Conservation (phyloP, 2,113 vertebrate genomes). For the Hiodon alosoides region DNA sequence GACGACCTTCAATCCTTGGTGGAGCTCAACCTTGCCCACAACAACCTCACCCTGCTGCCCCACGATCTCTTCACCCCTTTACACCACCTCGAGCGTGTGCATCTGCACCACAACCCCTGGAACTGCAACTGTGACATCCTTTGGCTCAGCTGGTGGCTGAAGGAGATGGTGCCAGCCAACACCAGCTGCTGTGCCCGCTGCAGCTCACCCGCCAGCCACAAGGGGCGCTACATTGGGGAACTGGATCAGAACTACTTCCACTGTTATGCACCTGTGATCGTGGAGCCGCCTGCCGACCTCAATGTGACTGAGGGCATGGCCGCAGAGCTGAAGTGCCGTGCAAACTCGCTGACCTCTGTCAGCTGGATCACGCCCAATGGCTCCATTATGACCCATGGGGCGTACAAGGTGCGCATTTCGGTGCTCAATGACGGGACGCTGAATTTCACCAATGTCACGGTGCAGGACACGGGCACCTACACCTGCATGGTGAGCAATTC, state of each 20-base stretch:
- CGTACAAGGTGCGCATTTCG: constrained; percentile 90
- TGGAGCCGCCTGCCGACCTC: constrained; percentile 92
- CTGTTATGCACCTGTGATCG: constrained; percentile 95
- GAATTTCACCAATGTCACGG: constrained; percentile 97
- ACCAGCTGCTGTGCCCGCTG: constrained; percentile 97
- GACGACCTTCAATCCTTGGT: constrained; percentile 96
- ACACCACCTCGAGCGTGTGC: constrained; percentile 88
- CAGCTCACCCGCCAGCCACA: constrained; percentile 81
- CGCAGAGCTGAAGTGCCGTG: constrained; percentile 92
- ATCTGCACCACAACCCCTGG: constrained; percentile 98
- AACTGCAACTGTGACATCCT: constrained; percentile 98
- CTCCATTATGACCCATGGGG: constrained; percentile 93
- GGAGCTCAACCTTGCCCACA: constrained; percentile 97
- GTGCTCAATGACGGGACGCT: constrained; percentile 94
- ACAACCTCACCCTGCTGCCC: constrained; percentile 94
- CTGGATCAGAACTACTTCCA: constrained; percentile 97
- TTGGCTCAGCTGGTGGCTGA: constrained; percentile 99
- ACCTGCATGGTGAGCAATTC: constrained; percentile 99
- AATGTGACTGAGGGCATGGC: constrained; percentile 97
- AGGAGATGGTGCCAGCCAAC: constrained; percentile 95
- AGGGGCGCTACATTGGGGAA: constrained; percentile 94
- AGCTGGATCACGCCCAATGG: constrained; percentile 98
- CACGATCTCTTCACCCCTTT: constrained; percentile 98
- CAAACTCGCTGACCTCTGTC: constrained; percentile 90
- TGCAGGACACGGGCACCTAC: constrained; percentile 94